These are phyloP conservation scores for Zhuqinia jingwanae DNA, from an alignment of 2,888 invertebrate species.

Conservation along the genomic window DNA sequence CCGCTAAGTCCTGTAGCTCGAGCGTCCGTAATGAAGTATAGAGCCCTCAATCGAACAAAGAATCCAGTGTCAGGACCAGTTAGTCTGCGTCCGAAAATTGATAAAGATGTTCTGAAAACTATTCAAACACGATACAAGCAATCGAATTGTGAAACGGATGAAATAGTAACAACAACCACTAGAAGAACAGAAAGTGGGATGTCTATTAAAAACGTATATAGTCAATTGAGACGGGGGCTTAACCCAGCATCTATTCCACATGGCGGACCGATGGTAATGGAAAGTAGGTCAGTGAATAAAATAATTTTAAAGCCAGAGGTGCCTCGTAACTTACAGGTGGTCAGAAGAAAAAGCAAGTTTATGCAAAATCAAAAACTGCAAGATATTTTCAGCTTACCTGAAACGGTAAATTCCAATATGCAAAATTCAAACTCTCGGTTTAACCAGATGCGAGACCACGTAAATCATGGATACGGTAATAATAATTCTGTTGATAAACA, in stretches of 20 bases:
- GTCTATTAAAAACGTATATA: background rate
- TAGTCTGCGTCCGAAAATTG: slow-evolving; percentile 22
- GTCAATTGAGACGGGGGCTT: background rate
- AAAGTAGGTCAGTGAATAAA: slow-evolving; percentile 47
- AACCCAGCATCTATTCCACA: background rate
- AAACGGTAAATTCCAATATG: background rate
- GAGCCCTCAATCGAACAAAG: background rate
- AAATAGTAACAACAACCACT: no score
- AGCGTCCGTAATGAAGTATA: background rate
- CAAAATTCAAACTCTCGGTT: background rate
- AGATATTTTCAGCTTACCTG: slow-evolving; percentile 38
- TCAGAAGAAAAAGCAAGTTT: slow-evolving; percentile 54
- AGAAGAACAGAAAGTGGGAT: background rate
- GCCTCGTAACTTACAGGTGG: slow-evolving; percentile 2
- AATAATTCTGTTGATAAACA: background rate
- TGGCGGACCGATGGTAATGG: slow-evolving; percentile 36
- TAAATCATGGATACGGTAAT: background rate
- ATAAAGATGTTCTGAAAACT: background rate
- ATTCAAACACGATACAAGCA: slow-evolving; percentile 7
- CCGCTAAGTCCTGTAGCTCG: background rate
- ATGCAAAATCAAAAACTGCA: slow-evolving; percentile 55
- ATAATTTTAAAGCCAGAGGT: slow-evolving; percentile 50
- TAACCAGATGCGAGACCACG: no score
- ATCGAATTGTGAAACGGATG: background rate
- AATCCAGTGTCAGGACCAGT: background rate